phyloP scores from a whole-genome alignment of 1,140 invertebrate genomes.

The Drosophila lowei region DNA sequence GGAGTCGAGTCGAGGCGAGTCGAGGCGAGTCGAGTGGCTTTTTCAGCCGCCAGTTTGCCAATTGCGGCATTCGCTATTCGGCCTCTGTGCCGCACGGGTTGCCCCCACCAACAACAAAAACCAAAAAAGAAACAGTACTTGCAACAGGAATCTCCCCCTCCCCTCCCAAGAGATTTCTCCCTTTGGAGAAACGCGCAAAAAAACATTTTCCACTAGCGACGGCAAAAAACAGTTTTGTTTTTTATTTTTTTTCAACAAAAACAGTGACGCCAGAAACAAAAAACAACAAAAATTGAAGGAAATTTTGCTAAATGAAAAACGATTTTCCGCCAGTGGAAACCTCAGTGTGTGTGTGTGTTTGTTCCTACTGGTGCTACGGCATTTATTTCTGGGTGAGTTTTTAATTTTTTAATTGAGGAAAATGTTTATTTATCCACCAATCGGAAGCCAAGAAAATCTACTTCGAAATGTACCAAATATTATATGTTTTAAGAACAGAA shows the following conservation, averaged over 20 bases:
- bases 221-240: constrained; percentile 31
- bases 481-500: too few relatives aligned
- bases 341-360: constrained; percentile 20
- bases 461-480: background rate
- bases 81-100: constrained; percentile 78
- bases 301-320: background rate
- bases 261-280: constrained; percentile 9
- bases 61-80: constrained; percentile 79
- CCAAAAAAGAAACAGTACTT: constrained; percentile 21
- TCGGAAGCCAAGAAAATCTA: background rate
- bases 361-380: constrained; percentile 20
- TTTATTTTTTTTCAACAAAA: constrained; percentile 16
- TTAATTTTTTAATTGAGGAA: constrained; percentile 21
- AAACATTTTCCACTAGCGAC: constrained; percentile 33
- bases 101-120: constrained; percentile 31
- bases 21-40: constrained; percentile 56
- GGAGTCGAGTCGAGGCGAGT: constrained; percentile 15
- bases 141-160: background rate
- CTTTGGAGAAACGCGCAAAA: too few relatives aligned
- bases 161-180: background rate
- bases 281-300: background rate
- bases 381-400: constrained; percentile 38
- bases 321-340: constrained; percentile 33
- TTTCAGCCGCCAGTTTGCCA: constrained; percentile 70
- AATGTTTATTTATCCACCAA: background rate